Evolutionary conservation across 2,797 vertebrate species (phyloP).

Genomic region (Anguilla megastoma): DNA sequence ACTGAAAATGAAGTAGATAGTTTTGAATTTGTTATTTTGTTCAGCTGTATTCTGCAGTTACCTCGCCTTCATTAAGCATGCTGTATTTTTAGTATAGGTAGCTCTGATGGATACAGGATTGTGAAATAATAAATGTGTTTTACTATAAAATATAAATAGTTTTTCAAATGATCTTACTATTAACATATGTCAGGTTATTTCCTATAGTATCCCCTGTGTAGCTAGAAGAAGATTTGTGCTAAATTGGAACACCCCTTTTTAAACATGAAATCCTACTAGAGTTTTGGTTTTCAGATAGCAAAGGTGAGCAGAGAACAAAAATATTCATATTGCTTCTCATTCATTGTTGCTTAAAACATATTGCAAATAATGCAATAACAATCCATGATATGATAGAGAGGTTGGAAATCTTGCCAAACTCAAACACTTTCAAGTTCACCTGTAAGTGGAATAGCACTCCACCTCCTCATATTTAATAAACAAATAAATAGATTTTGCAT

Average conservation of each 20-base stretch:
- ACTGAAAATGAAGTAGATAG: neutral
- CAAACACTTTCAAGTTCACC: conserved; percentile 2
- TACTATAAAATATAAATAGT: neutral
- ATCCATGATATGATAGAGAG: neutral
- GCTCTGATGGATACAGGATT: neutral
- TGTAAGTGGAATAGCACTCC: neutral
- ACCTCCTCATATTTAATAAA: neutral
- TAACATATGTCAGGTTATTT: neutral
- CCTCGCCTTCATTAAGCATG: neutral
- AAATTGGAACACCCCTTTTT: neutral
- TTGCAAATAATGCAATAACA: neutral
- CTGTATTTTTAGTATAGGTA: neutral
- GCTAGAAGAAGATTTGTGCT: neutral
- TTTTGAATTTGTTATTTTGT: neutral
- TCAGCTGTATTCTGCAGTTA: neutral
- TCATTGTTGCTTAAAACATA: conserved; percentile 1
- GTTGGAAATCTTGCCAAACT: neutral
- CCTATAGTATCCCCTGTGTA: neutral
- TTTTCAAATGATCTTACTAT: neutral
- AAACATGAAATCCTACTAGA: neutral
- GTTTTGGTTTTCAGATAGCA: neutral
- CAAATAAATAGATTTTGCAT: neutral
- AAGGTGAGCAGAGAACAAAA: neutral
- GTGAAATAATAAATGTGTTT: neutral
- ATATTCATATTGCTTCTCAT: neutral